phyloP scores from a whole-genome alignment of 30 jellyfish, hydroid and myxozoan species.

The Pseudorhiza aurosa region DNA sequence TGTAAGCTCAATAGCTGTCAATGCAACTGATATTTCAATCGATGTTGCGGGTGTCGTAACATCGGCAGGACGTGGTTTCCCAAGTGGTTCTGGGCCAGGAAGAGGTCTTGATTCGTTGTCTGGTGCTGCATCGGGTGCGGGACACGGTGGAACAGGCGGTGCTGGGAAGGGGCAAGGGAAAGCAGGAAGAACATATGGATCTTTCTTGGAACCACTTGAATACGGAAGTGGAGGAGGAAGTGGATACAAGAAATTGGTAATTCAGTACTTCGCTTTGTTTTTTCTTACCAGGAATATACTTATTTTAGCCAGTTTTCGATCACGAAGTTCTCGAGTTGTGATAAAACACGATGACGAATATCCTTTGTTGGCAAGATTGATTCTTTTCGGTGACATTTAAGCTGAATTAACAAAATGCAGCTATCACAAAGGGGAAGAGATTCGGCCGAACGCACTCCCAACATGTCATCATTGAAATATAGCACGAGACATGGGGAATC shows the following conservation, averaged over 20 bases:
- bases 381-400: too few species aligned
- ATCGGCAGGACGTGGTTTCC: slow-evolving; percentile 37
- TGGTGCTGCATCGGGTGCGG: slow-evolving; percentile 53
- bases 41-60: slow-evolving; percentile 53
- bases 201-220: slow-evolving; percentile 45
- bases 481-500: too few species aligned
- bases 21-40: slow-evolving; percentile 36
- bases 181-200: slow-evolving; percentile 64
- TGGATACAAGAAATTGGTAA: slow-evolving; percentile 59
- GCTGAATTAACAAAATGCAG: too few species aligned
- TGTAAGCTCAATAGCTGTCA: slow-evolving; percentile 31
- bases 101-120: slow-evolving; percentile 15
- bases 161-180: slow-evolving; percentile 28
- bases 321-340: too few species aligned
- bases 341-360: too few species aligned
- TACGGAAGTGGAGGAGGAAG: slow-evolving; percentile 74
- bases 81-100: slow-evolving; percentile 60
- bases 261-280: not conserved
- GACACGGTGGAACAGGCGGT: slow-evolving; percentile 70
- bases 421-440: too few species aligned
- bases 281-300: not conserved
- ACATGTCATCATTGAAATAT: too few species aligned
- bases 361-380: too few species aligned
- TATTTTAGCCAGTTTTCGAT: too few species aligned
- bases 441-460: too few species aligned